Percentiles rank a stretch among this genome's conserved stretches.
Conservation (phyloP, 2,797 vertebrate species). For the Enteromius fasciolatus region DNA sequence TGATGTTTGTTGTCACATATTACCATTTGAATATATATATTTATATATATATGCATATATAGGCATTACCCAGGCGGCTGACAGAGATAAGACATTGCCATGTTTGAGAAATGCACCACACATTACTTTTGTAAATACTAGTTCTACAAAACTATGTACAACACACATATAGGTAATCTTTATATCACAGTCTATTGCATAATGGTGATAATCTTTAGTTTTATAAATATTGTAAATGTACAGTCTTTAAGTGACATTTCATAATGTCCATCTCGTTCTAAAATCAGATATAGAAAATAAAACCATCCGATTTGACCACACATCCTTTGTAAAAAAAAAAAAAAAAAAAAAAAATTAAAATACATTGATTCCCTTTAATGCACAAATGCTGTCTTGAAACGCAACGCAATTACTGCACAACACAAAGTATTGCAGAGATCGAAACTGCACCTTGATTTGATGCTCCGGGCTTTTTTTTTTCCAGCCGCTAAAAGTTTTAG, state of each 20-base stretch:
- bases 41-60: slow-evolving; percentile 79
- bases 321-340: slow-evolving; percentile 60
- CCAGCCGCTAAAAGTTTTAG: slow-evolving; percentile 26
- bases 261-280: slow-evolving; percentile 74
- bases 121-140: slow-evolving; percentile 87
- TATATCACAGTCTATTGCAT: slow-evolving; percentile 90
- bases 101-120: slow-evolving; percentile 89
- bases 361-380: slow-evolving; percentile 77
- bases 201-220: slow-evolving; percentile 87
- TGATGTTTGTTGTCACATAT: slow-evolving; percentile 73
- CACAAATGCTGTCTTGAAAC: slow-evolving; percentile 79
- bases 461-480: slow-evolving; percentile 41
- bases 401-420: slow-evolving; percentile 68
- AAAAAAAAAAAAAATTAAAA: slow-evolving; percentile 66
- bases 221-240: slow-evolving; percentile 90
- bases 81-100: slow-evolving; percentile 91
- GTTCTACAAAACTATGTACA: slow-evolving; percentile 97
- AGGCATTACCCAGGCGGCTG: slow-evolving; percentile 87
- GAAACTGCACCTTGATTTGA: slow-evolving; percentile 61
- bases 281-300: slow-evolving; percentile 79
- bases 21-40: slow-evolving; percentile 77
- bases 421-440: slow-evolving; percentile 67
- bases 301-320: slow-evolving; percentile 70
- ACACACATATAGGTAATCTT: slow-evolving; percentile 88
- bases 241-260: slow-evolving; percentile 80